A percentile compares a stretch with the other conserved stretches of the same genome.
Conservation (phyloP, 1,140 invertebrate genomes). For the Drosophila guanche region DNA sequence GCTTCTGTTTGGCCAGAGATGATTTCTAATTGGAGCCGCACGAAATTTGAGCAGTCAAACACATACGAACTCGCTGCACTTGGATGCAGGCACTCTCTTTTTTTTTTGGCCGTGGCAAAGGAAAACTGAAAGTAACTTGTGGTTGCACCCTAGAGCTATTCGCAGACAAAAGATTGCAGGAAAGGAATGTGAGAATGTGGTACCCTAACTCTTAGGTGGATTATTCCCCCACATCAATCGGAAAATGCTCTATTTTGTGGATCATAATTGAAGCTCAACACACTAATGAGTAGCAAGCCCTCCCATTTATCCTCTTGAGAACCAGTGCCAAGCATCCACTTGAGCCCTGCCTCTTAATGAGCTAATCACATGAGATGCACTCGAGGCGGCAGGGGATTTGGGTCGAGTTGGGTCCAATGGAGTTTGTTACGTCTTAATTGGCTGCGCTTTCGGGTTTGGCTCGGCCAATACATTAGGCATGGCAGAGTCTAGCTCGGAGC, state of each 20-base stretch:
- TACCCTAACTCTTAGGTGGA: too few relatives aligned
- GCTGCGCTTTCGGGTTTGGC: slow-evolving; percentile 51
- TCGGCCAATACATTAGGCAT: slow-evolving; percentile 50
- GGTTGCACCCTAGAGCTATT: too few relatives aligned
- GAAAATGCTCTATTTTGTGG: too few relatives aligned
- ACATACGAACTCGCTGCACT: slow-evolving; percentile 24
- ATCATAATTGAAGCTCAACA: too few relatives aligned
- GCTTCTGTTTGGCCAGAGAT: slow-evolving; percentile 50
- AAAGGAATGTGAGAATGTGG: too few relatives aligned
- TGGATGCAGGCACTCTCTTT: not conserved
- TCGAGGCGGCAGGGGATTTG: slow-evolving; percentile 45
- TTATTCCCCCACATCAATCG: too few relatives aligned
- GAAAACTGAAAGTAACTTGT: too few relatives aligned
- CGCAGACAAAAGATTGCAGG: too few relatives aligned
- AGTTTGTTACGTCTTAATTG: slow-evolving; percentile 76
- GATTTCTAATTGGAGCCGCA: slow-evolving; percentile 43
- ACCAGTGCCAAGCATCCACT: slow-evolving; percentile 23
- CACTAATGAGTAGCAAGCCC: not conserved
- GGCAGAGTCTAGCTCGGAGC: slow-evolving; percentile 32
- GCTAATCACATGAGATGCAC: slow-evolving; percentile 71
- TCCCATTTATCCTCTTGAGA: slow-evolving; percentile 3
- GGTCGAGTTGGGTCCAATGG: slow-evolving; percentile 51
- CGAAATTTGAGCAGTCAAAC: slow-evolving; percentile 25
- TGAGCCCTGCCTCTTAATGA: slow-evolving; percentile 61
- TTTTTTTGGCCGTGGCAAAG: too few relatives aligned